phyloP scores from a whole-genome alignment of 2,888 invertebrate species.

The Mamestra brassicae region DNA sequence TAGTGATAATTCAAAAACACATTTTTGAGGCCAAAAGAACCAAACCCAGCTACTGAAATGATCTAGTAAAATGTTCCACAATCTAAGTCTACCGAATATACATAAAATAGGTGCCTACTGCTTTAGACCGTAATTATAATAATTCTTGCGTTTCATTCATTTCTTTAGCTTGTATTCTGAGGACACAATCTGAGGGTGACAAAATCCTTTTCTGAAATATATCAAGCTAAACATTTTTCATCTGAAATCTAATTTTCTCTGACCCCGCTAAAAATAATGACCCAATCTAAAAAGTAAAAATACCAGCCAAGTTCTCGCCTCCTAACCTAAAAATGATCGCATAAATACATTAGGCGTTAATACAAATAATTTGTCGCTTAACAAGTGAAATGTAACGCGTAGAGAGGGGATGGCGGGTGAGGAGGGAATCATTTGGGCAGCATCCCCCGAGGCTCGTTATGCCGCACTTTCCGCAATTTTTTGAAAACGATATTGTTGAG shows the following conservation, averaged over 20 bases:
- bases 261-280: constrained; percentile 29
- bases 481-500: constrained; percentile 77
- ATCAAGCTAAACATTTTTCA: constrained; percentile 12
- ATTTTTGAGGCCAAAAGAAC: too few relatives aligned
- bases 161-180: not conserved
- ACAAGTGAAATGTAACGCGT: constrained; percentile 47
- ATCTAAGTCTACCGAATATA: not conserved
- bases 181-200: not conserved
- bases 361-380: constrained; percentile 57
- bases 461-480: constrained; percentile 71
- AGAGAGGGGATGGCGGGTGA: constrained; percentile 33
- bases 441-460: constrained; percentile 67
- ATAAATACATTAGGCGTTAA: constrained; percentile 57
- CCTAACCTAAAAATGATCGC: constrained; percentile 25
- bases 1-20: too few relatives aligned
- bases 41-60: too few relatives aligned
- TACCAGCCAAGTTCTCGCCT: constrained; percentile 11
- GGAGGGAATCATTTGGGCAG: constrained; percentile 44
- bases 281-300: constrained; percentile 40
- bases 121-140: not conserved
- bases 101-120: not conserved
- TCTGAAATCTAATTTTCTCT: not conserved
- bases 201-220: constrained; percentile 10
- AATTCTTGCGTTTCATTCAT: not conserved
- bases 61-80: too few relatives aligned